Evolutionary conservation across 2,797 vertebrate genomes (phyloP), one percentile per base, ranked within the genome.

Genomic region (Siniperca scherzeri): DNA sequence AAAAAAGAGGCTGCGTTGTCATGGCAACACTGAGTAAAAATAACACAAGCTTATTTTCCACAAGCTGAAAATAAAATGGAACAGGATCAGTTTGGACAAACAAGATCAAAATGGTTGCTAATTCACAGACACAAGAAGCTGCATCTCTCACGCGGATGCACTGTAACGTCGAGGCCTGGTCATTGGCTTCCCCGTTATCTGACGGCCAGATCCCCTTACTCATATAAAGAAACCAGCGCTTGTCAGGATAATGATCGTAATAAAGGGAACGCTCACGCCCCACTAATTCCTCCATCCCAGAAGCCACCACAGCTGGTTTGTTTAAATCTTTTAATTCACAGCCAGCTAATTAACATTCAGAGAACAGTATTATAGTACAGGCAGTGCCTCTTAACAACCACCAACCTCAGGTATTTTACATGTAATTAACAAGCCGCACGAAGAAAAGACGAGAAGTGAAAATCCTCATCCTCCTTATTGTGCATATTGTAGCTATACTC

Each of bases 21-120:
- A 95, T 96, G 94, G 96, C 93, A 96, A 96, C 95, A 93, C 93
- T 90, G 94, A 95, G 94, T 96, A 96, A 96, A 96, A 96, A 96
- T 96, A 96, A 95, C 95, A 95, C 90, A 90, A 95, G 95, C 93
- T 95, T 94, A 92, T 95, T 96, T 95, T 94, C 93, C 90, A 92
- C 87, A 91, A 94, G 93, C 93, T 92, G 91, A 94, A 95, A 95
- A 95, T 94, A 95, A 95, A 94, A 93, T 91, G 92, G 93, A 94
- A 94, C 93, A 90, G 90, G 92, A 94, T 95, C 92, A 93, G 90
- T 95, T 94, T 93, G 94, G 92, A 94, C 92, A 93, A 94, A 95
- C 91, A 93, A 93, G 87, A 92, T 94, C 91, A 94, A 95, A 95
- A 95, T 94, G 92, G 94, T 94, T 85, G 91, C 93, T 94, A 95